Conservation (phyloP, 2,888 invertebrate species). For the Dioctria linearis region DNA sequence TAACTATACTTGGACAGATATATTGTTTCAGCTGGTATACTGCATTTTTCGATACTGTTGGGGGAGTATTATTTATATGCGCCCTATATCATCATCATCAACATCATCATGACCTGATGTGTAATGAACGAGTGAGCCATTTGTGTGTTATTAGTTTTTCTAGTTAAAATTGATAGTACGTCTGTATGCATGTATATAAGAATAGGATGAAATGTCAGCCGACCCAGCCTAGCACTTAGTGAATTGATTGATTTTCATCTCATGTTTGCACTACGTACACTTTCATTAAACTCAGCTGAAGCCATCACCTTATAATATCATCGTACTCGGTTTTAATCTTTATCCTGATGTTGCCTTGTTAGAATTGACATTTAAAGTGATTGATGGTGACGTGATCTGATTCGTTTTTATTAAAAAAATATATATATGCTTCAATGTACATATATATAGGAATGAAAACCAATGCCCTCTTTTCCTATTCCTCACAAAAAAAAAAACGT, state of each 20-base stretch:
- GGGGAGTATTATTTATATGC: slow-evolving; percentile 24
- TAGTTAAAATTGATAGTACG: slow-evolving; percentile 15
- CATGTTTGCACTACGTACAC: slow-evolving; percentile 26
- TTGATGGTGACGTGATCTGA: slow-evolving; percentile 26
- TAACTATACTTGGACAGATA: slow-evolving; percentile 11
- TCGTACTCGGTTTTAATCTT: neutral
- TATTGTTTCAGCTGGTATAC: slow-evolving; percentile 46
- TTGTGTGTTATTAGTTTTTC: slow-evolving; percentile 45
- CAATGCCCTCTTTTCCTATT: neutral
- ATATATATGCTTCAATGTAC: too few species aligned
- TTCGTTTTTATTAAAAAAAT: slow-evolving; percentile 1
- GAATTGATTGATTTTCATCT: slow-evolving; percentile 31
- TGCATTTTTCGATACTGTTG: neutral
- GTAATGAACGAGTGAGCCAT: slow-evolving; percentile 46
- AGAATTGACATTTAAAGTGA: slow-evolving; percentile 25
- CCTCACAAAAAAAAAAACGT: neutral
- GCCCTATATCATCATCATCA: neutral
- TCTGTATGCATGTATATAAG: neutral
- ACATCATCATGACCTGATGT: slow-evolving; percentile 5
- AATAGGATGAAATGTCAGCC: neutral
- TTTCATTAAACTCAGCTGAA: slow-evolving; percentile 10
- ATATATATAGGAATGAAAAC: too few species aligned
- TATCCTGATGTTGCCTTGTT: neutral
- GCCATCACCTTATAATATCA: neutral
- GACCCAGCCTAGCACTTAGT: slow-evolving; percentile 14